Evolutionary conservation across 2,797 vertebrate species (phyloP), one percentile per base, ranked within the genome.

Genomic region (Sebastes nivosus): DNA sequence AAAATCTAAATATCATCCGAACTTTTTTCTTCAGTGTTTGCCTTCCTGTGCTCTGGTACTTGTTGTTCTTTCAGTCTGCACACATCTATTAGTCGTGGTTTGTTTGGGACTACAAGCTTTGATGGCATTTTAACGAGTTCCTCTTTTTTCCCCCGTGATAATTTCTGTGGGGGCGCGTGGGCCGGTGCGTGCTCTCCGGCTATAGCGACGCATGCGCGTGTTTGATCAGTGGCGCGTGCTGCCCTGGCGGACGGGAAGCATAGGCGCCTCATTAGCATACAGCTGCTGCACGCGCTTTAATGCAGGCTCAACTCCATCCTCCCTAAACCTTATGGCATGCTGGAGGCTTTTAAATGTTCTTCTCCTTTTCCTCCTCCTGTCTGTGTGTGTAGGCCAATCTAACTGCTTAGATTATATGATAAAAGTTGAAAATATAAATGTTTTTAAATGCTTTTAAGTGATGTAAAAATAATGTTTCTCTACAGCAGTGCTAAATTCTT

Each of bases 211-310:
- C 93, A 90, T 93, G 95, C 93, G 95, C 89, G 92, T 97, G 94
- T 97, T 97, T 97, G 96, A 95, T 97, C 96, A 96, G 94, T 94
- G 96, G 96, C 96, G 97, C 96, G 97, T 97, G 97, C 95, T 95
- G 94, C 89, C 92, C 93, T 87, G 91, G 84, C 80, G 77, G 86
- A 95, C 95, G 92, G 92, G 92, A 93, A 93, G 91, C 89, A 85
- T 93, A 82, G 94, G 95, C 93, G 92, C 94, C 96, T 94, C 5
- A 98, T 98, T 98, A 97, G 92, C 97, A 98, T 98, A 98, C 97
- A 98, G 97, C 97, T 98, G 97, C 96, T 68, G 79, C 90, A 38
- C 36, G 36, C 82, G 88, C 89, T 86, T 70, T 82, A 80, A 80
- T 67, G 77, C 88, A 77, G 72, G 38, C 85, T 68, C 55, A n/a